Conservation (phyloP, 1,140 invertebrate genomes). For the Scaptomyza pallida region DNA sequence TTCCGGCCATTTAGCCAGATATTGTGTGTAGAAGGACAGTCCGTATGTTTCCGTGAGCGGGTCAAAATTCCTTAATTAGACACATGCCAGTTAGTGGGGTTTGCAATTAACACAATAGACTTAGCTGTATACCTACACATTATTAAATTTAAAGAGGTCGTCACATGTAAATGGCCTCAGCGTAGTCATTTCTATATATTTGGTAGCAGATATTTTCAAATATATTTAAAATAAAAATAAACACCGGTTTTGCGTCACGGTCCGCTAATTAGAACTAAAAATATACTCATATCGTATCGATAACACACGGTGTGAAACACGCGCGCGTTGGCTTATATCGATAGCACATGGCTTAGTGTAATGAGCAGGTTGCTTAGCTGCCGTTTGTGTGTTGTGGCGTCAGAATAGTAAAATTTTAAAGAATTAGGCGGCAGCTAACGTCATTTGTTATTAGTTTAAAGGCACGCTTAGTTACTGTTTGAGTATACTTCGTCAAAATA, state of each 20-base stretch:
- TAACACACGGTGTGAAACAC: not conserved
- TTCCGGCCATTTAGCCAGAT: conserved; percentile 99
- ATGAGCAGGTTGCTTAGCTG: not conserved
- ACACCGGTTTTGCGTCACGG: not conserved
- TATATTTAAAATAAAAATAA: not conserved
- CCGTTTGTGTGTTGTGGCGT: not conserved
- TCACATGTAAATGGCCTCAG: conserved; percentile 96
- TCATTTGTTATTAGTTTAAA: too few relatives aligned
- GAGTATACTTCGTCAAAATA: not conserved
- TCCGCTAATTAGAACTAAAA: not conserved
- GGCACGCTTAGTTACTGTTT: too few relatives aligned
- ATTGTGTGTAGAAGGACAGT: conserved; percentile 98
- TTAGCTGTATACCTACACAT: conserved; percentile 90
- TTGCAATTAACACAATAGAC: not conserved
- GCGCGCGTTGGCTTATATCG: not conserved
- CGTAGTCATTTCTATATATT: conserved; percentile 90
- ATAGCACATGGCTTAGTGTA: conserved; percentile 5
- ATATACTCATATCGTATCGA: not conserved
- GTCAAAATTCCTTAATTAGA: conserved; percentile 93
- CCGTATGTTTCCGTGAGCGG: conserved; percentile 99
- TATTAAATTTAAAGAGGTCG: conserved; percentile 98
- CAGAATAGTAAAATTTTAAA: not conserved
- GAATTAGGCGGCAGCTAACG: too few relatives aligned
- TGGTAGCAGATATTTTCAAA: not conserved
- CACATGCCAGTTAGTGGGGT: not conserved